Conservation (phyloP, 92 coral and sea anemone species). For the Scolanthus callimorphus region DNA sequence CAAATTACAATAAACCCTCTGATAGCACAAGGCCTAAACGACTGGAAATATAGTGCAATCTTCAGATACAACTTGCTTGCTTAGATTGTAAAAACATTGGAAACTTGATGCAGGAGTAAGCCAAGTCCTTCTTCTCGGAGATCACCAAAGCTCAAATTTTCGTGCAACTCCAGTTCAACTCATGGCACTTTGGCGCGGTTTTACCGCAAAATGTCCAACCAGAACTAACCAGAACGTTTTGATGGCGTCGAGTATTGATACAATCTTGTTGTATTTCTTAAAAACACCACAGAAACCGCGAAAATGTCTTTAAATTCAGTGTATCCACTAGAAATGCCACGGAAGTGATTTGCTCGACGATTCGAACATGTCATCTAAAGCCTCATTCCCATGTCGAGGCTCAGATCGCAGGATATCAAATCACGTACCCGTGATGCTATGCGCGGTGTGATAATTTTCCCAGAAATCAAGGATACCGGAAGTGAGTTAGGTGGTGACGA, state of each 20-base stretch:
- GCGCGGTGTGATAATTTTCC: constrained; percentile 1
- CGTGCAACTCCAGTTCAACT: neutral
- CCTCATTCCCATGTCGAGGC: neutral
- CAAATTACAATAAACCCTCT: too few relatives aligned
- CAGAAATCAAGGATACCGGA: constrained; percentile 17
- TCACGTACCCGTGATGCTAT: too few relatives aligned
- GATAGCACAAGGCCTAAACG: too few relatives aligned
- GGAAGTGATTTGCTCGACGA: neutral
- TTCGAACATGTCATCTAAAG: neutral
- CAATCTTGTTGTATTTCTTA: neutral
- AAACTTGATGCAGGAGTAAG: too few relatives aligned
- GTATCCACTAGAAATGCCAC: neutral
- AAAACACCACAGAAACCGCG: neutral
- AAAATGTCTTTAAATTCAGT: neutral
- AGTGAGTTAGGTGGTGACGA: too few relatives aligned
- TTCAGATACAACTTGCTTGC: too few relatives aligned
- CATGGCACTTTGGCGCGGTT: neutral
- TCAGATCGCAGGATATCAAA: too few relatives aligned
- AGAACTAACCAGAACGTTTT: neutral
- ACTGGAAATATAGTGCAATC: too few relatives aligned
- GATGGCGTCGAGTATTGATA: neutral
- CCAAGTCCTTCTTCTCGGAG: neutral
- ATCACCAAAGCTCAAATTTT: neutral
- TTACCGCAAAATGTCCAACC: neutral
- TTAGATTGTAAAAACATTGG: too few relatives aligned